These are phyloP conservation scores for Cantharis flavilabris DNA, from an alignment of 2,888 invertebrate genomes.

Conservation along the genomic window DNA sequence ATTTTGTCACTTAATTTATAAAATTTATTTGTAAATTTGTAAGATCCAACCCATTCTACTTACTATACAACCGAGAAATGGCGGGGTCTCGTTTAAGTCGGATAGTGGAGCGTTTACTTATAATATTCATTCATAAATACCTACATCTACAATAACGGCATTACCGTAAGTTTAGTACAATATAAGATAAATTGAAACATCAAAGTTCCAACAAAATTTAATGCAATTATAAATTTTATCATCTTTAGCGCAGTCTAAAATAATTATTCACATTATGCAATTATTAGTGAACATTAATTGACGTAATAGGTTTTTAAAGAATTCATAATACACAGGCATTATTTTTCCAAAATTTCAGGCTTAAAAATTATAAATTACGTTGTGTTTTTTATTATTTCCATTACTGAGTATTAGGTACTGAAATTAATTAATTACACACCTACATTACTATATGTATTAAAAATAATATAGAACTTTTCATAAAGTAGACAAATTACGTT, in stretches of 20 bases:
- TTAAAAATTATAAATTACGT: not conserved
- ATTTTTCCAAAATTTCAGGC: not conserved
- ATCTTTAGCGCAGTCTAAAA: conserved; percentile 1
- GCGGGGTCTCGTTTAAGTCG: too few relatives aligned
- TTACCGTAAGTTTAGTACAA: conserved; percentile 44
- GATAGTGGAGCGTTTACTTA: too few relatives aligned
- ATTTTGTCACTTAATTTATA: too few relatives aligned
- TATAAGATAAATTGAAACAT: conserved; percentile 32
- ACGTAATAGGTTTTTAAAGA: not conserved
- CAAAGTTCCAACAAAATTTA: conserved; percentile 32
- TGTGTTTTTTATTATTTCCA: not conserved
- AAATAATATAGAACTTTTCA: not conserved
- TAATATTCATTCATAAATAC: too few relatives aligned
- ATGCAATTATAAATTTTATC: conserved; percentile 7
- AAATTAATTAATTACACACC: not conserved
- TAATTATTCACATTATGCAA: not conserved
- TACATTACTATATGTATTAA: too few relatives aligned
- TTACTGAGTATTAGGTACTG: not conserved
- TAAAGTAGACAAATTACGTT: conserved; percentile 28
- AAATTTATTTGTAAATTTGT: too few relatives aligned
- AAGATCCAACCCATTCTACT: too few relatives aligned
- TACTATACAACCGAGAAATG: too few relatives aligned
- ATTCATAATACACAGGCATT: not conserved
- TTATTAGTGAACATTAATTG: not conserved
- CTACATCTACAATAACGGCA: conserved; percentile 39